Percentiles rank a stretch among this genome's conserved stretches.
phyloP scores from a whole-genome alignment of 2,888 invertebrate genomes.

The Cephus runcator region DNA sequence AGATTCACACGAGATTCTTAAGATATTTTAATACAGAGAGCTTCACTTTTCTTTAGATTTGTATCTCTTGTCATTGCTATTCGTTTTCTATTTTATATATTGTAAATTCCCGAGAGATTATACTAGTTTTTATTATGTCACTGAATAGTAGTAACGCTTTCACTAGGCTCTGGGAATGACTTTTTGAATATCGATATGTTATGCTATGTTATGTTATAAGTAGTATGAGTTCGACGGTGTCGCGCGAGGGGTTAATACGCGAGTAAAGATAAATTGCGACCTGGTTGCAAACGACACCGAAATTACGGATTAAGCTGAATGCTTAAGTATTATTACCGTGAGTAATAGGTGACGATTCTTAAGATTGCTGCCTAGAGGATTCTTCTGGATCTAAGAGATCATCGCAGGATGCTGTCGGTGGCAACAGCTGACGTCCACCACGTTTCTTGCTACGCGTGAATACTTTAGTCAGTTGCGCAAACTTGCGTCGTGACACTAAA shows the following conservation, averaged over 20 bases:
- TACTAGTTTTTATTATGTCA: neutral
- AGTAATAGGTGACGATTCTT: neutral
- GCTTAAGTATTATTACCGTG: neutral
- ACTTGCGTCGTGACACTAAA: conserved; percentile 82
- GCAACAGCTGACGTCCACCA: conserved; percentile 58
- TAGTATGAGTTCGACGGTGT: neutral
- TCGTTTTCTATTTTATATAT: neutral
- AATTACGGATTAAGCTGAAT: neutral
- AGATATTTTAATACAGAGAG: neutral
- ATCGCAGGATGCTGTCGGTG: conserved; percentile 62
- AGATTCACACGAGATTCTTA: neutral
- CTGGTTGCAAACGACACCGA: neutral
- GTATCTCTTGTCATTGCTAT: neutral
- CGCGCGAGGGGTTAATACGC: neutral
- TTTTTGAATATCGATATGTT: neutral
- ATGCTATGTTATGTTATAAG: neutral
- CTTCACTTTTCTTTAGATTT: too few relatives aligned
- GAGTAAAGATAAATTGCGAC: neutral
- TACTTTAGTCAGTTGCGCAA: conserved; percentile 81
- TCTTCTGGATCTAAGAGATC: conserved; percentile 62
- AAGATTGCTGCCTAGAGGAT: conserved; percentile 46
- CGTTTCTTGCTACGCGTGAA: conserved; percentile 72
- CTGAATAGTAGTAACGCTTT: neutral
- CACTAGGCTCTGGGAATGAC: neutral
- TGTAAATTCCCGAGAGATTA: neutral